phyloP scores from a whole-genome alignment of 2,797 vertebrate species.

The Gouania willdenowi region DNA sequence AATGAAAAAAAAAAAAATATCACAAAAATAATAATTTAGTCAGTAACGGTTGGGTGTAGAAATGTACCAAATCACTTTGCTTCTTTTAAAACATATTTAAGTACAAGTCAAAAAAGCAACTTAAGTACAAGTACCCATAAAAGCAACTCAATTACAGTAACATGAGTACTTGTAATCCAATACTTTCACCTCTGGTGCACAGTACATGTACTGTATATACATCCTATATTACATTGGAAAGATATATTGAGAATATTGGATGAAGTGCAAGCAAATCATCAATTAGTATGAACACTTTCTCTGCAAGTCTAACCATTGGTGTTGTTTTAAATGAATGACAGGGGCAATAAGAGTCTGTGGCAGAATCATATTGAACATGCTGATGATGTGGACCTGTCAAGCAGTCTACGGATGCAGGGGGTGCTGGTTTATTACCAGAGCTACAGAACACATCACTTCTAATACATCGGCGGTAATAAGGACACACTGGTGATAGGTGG shows the following conservation, averaged over 20 bases:
- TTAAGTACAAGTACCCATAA: no score
- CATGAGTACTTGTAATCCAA: no score
- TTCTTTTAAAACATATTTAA: no score
- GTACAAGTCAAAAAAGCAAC: no score
- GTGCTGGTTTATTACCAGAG: constrained; percentile 58
- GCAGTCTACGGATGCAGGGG: constrained; percentile 36
- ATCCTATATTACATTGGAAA: no score
- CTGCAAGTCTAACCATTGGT: constrained; percentile 45
- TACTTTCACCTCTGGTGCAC: no score
- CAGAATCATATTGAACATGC: constrained; percentile 50
- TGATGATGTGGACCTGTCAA: constrained; percentile 60
- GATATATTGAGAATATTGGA: constrained; percentile 1
- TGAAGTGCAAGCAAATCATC: constrained; percentile 40
- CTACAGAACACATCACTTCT: constrained; percentile 56
- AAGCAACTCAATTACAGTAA: no score
- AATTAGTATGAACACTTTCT: constrained; percentile 46
- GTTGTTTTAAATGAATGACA: constrained; percentile 43
- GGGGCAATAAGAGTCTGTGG: constrained; percentile 20
- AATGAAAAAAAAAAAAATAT: no score
- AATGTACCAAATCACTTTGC: no score
- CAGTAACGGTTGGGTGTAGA: no score
- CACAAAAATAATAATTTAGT: no score
- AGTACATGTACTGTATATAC: no score
- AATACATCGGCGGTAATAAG: constrained; percentile 63
- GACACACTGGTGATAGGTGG: constrained; percentile 50